Evolutionary conservation across 2,888 invertebrate genomes (phyloP).

Genomic region (Petrolisthes manimaculis): DNA sequence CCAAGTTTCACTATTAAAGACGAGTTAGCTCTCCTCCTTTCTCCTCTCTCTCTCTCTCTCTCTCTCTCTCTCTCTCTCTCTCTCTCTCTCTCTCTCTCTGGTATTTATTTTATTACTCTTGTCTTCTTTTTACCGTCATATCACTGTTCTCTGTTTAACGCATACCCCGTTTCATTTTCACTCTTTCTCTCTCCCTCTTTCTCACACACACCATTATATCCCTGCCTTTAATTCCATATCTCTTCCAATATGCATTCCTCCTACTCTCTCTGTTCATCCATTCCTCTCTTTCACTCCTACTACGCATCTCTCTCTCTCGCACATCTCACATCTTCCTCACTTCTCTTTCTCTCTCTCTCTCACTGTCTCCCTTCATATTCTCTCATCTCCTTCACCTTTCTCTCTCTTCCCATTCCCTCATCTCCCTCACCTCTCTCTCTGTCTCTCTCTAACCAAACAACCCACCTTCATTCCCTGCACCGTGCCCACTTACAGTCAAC

Average conservation of each 20-base stretch:
- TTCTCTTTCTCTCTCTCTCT: background rate
- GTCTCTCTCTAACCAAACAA: background rate
- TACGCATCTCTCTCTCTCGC: background rate
- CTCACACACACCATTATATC: background rate
- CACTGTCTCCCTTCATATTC: background rate
- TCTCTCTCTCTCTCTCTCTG: constrained; percentile 1
- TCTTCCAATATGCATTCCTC: background rate
- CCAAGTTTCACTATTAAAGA: constrained; percentile 57
- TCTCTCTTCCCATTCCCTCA: background rate
- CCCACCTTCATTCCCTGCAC: background rate
- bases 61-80: background rate
- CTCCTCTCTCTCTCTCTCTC: background rate
- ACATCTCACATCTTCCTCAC: background rate
- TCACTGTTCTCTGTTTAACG: too few species aligned
- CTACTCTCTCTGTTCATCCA: background rate
- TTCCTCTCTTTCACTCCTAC: background rate
- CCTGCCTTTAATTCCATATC: background rate
- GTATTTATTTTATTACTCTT: too few species aligned
- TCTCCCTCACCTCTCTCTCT: constrained; percentile 5
- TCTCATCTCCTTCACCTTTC: background rate
- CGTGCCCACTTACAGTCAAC: background rate
- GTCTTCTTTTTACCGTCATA: background rate
- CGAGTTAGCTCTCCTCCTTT: constrained; percentile 1
- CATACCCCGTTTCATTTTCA: background rate
- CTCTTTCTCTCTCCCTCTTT: background rate